Percentiles rank a stretch among this genome's conserved stretches.
Evolutionary conservation across 2,797 vertebrate species (phyloP).

Genomic region (Lagorchestes hirsutus): DNA sequence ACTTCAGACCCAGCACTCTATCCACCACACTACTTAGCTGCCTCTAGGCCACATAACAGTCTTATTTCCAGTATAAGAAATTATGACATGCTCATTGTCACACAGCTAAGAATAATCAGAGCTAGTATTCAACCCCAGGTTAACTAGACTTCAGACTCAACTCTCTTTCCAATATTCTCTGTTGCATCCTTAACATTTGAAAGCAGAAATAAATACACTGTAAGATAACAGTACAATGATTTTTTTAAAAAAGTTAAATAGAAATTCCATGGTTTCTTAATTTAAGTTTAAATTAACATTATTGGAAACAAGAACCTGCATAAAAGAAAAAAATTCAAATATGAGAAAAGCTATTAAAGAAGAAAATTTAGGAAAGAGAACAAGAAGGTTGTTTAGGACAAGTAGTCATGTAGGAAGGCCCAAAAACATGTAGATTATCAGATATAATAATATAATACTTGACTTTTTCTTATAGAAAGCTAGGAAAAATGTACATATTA

Average conservation of each 20-base stretch:
- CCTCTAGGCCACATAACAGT: not conserved
- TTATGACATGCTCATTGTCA: not conserved
- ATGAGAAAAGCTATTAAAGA: not conserved
- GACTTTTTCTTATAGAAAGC: slow-evolving; percentile 34
- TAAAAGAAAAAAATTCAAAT: not conserved
- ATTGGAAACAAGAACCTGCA: slow-evolving; percentile 25
- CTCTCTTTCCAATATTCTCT: not conserved
- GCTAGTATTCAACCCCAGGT: not conserved
- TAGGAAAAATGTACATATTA: not conserved
- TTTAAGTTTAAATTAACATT: slow-evolving; percentile 11
- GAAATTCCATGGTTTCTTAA: not conserved
- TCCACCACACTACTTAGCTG: not conserved
- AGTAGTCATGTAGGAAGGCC: slow-evolving; percentile 35
- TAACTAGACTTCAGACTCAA: not conserved
- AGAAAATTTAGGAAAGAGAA: not conserved
- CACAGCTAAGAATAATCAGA: not conserved
- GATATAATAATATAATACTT: slow-evolving; percentile 47
- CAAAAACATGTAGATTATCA: slow-evolving; percentile 28
- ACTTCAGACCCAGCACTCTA: not conserved
- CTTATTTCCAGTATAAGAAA: not conserved
- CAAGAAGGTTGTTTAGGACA: not conserved
- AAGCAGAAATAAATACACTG: slow-evolving; percentile 46
- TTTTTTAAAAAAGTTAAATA: slow-evolving; percentile 40
- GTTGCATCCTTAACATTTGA: not conserved
- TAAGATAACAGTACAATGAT: slow-evolving; percentile 14